Evolutionary conservation across 2,113 vertebrate species (phyloP).

Genomic region (Saimiri boliviensis): DNA sequence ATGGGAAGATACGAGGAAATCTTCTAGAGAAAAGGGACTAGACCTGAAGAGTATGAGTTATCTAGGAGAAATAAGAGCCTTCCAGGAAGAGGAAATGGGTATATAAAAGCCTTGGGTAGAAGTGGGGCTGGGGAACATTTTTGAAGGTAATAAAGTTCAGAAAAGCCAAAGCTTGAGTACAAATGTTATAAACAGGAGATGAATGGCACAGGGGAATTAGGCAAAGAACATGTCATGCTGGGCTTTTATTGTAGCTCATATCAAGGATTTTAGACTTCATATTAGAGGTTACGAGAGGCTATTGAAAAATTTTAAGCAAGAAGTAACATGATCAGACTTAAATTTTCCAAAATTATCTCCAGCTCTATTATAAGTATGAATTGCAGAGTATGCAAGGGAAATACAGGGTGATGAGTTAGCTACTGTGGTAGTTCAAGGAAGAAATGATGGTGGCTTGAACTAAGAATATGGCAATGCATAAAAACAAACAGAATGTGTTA

Average conservation of each 20-base stretch:
- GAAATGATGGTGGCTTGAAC: not conserved
- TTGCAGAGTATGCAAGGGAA: not conserved
- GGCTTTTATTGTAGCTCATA: not conserved
- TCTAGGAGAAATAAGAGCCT: not conserved
- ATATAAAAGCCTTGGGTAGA: not conserved
- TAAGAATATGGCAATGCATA: not conserved
- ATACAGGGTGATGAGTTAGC: not conserved
- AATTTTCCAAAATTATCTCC: conserved; percentile 35
- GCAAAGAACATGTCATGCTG: not conserved
- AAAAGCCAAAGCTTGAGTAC: not conserved
- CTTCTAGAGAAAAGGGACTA: not conserved
- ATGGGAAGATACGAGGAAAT: not conserved
- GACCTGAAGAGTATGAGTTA: not conserved
- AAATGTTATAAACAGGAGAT: not conserved
- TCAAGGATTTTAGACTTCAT: not conserved
- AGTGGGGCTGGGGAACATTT: not conserved
- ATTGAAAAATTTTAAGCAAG: conserved; percentile 6
- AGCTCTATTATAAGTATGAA: not conserved
- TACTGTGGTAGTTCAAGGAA: not conserved
- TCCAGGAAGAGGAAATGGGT: not conserved
- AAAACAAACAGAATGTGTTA: not conserved
- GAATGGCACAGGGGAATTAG: not conserved
- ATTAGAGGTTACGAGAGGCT: not conserved
- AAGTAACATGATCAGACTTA: not conserved
- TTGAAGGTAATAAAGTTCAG: not conserved